Conservation (phyloP, 2,888 invertebrate genomes). For the Globia sparganii region DNA sequence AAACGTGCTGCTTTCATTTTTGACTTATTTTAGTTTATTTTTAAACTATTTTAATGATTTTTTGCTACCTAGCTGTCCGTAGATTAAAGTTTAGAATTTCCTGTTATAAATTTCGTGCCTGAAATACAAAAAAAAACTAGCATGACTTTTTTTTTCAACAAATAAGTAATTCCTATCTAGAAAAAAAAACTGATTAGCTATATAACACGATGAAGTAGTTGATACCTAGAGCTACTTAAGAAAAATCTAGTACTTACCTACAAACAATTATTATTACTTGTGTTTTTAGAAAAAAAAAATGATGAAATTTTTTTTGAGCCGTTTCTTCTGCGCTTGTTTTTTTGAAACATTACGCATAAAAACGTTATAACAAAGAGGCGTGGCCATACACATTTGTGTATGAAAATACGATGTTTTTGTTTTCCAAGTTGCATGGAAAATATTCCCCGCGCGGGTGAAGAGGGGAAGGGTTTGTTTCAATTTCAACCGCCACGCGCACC, state of each 20-base stretch:
- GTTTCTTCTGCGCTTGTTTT: too few relatives aligned
- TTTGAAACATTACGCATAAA: too few relatives aligned
- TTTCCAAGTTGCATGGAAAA: too few relatives aligned
- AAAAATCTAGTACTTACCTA: neutral
- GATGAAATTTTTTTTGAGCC: too few relatives aligned
- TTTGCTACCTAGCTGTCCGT: neutral
- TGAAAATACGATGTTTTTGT: too few relatives aligned
- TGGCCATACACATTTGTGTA: too few relatives aligned
- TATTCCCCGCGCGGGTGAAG: too few relatives aligned
- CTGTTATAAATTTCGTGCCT: neutral
- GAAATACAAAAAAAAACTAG: neutral
- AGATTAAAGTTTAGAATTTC: neutral
- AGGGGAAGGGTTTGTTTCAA: too few relatives aligned
- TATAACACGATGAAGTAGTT: neutral
- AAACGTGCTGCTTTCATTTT: slow-evolving; percentile 65
- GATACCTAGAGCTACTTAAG: neutral
- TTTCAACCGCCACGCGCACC: too few relatives aligned
- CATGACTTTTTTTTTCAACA: neutral
- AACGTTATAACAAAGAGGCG: too few relatives aligned
- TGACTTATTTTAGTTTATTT: slow-evolving; percentile 23
- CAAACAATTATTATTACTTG: neutral
- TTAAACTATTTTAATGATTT: neutral
- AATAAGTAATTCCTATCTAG: neutral
- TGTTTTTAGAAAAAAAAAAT: too few relatives aligned
- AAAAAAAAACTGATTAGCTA: neutral